Base-by-base conservation (phyloP, 2,888 invertebrate species). In the Peribatodes rhomboidaria region DNA sequence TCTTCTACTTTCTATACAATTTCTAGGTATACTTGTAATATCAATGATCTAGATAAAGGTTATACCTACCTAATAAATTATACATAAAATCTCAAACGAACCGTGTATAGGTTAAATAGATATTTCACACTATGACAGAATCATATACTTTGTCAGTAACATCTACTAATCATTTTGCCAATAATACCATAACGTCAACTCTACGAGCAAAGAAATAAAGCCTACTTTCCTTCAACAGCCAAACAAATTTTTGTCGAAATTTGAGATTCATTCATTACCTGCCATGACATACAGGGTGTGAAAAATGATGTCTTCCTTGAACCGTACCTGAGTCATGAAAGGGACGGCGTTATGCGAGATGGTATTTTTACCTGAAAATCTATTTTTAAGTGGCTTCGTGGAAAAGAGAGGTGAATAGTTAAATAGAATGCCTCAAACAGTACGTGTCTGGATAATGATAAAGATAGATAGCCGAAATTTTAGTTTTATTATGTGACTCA, bases 231-330 rank as follows among this genome's bases (percentile, higher is more conserved):
- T 31, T 50, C 44, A 57, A 60, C 58, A 62, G 31, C 35, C 53
- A 35, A 69, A 57, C 66, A 74, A 69, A 56, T 50, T 59, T 64
- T 64, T 67, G 70, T 49, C 71, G 60, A 70, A 67, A 71, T 71
- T 75, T 67, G 68, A 72, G 76, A 69, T 75, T 72, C 78, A 77
- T 84, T 82, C 80, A 77, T 81, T 79, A 81, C 77, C 71, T 72
- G 72, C 50, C 72, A 68, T 77, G 83, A 79, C 79, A 71, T 65
- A 62, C 59, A 71, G 73, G 75, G 78, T 46, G 67, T 84, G 84
- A 85, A 79, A 83, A 84, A 85, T 83, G 84, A 84, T 82, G 80
- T 67, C 67, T 67, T 78, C 76, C 78, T 61, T 27, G 70, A 75
- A 74, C 77, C 75, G 64, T 72, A 74, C 79, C 80, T 74, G 74